phyloP scores from a whole-genome alignment of 2,888 invertebrate species.

The Pammene fasciana region DNA sequence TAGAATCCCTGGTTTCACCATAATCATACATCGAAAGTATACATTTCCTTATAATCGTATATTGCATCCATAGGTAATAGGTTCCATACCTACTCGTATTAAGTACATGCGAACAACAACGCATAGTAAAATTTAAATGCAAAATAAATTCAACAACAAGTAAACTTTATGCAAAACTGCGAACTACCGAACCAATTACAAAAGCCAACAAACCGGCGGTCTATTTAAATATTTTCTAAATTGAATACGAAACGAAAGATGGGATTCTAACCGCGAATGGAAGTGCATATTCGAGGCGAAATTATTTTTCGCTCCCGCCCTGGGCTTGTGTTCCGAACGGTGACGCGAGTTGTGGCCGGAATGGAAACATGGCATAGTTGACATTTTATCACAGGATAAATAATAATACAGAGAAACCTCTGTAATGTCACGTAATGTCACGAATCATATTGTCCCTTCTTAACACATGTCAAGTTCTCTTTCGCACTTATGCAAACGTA shows the following conservation, averaged over 20 bases:
- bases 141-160: slow-evolving; percentile 15
- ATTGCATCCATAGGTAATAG: too few relatives aligned
- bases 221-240: slow-evolving; percentile 12
- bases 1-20: too few relatives aligned
- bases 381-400: too few relatives aligned
- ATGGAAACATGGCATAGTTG: too few relatives aligned
- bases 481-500: too few relatives aligned
- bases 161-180: slow-evolving; percentile 20
- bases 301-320: slow-evolving; percentile 33
- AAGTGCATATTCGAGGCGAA: slow-evolving; percentile 27
- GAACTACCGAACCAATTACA: slow-evolving; percentile 9
- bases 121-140: slow-evolving; percentile 24
- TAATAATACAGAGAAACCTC: too few relatives aligned
- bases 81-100: too few relatives aligned
- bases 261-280: slow-evolving; percentile 28
- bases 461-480: too few relatives aligned
- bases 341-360: not conserved
- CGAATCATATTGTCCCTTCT: too few relatives aligned
- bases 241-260: slow-evolving; percentile 44
- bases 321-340: not conserved
- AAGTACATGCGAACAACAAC: not conserved
- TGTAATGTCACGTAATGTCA: too few relatives aligned
- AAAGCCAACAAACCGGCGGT: slow-evolving; percentile 18
- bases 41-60: too few relatives aligned
- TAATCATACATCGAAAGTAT: too few relatives aligned